Evolutionary conservation across 2,888 invertebrate genomes (phyloP).

Genomic region (Philereme transversata): DNA sequence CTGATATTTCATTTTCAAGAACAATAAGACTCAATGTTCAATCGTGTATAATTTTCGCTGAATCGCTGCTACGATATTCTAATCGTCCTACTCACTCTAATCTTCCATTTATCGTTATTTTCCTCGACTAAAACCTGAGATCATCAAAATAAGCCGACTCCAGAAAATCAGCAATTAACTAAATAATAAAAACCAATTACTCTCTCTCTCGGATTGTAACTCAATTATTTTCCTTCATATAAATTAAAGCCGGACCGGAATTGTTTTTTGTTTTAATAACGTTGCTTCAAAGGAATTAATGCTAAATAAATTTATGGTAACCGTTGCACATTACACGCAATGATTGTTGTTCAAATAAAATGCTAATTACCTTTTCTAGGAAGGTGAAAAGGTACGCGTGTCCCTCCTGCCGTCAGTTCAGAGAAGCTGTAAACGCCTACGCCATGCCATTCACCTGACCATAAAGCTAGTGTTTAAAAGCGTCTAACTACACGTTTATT

Average conservation of each 20-base stretch:
- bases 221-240: conserved; percentile 18
- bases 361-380: conserved; percentile 60
- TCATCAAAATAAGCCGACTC: conserved; percentile 22
- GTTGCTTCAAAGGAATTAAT: conserved; percentile 20
- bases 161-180: conserved; percentile 13
- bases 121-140: conserved; percentile 11
- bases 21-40: no score
- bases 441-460: conserved; percentile 37
- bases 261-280: conserved; percentile 10
- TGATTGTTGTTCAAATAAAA: conserved; percentile 47
- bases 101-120: no score
- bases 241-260: conserved; percentile 16
- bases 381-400: conserved; percentile 46
- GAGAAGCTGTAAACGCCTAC: conserved; percentile 61
- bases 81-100: no score
- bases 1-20: background rate
- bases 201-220: conserved; percentile 18
- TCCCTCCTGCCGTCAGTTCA: conserved; percentile 46
- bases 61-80: no score
- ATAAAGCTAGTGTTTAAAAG: conserved; percentile 48
- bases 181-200: conserved; percentile 26
- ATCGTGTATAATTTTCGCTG: no score
- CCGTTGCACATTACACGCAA: conserved; percentile 29
- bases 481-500: conserved; percentile 40
- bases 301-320: conserved; percentile 29